phyloP scores from a whole-genome alignment of 2,888 invertebrate genomes.

The Trichogramma evanescens region DNA sequence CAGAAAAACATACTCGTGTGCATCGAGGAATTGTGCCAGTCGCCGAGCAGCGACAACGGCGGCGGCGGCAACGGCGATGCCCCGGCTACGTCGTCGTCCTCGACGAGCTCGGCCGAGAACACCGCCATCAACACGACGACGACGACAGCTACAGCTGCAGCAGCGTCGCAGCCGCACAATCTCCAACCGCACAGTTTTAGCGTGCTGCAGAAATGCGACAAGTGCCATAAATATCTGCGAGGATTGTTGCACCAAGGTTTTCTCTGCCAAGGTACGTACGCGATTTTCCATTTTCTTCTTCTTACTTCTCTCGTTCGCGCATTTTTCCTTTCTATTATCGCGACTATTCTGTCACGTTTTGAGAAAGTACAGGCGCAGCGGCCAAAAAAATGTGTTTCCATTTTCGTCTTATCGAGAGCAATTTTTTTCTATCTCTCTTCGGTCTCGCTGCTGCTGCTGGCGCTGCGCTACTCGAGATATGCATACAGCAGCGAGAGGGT shows the following conservation, averaged over 20 bases:
- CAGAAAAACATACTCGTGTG: conserved; percentile 62
- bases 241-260: conserved; percentile 66
- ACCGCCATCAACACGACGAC: conserved; percentile 11
- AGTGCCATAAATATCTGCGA: conserved; percentile 65
- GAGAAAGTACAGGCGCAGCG: not conserved
- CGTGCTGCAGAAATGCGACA: conserved; percentile 62
- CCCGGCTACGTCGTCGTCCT: conserved; percentile 17
- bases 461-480: no score
- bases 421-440: no score
- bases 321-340: not conserved
- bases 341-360: not conserved
- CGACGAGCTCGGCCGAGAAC: not conserved
- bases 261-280: conserved; percentile 55
- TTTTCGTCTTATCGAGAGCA: no score
- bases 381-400: not conserved
- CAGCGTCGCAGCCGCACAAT: conserved; percentile 38
- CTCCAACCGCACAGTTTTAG: conserved; percentile 62
- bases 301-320: not conserved
- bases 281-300: not conserved
- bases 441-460: no score
- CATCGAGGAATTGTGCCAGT: conserved; percentile 57
- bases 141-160: conserved; percentile 17
- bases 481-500: no score
- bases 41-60: conserved; percentile 26
- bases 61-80: conserved; percentile 15